Evolutionary conservation across 1,140 invertebrate species (phyloP).

Genomic region (Bombus vancouverensis): DNA sequence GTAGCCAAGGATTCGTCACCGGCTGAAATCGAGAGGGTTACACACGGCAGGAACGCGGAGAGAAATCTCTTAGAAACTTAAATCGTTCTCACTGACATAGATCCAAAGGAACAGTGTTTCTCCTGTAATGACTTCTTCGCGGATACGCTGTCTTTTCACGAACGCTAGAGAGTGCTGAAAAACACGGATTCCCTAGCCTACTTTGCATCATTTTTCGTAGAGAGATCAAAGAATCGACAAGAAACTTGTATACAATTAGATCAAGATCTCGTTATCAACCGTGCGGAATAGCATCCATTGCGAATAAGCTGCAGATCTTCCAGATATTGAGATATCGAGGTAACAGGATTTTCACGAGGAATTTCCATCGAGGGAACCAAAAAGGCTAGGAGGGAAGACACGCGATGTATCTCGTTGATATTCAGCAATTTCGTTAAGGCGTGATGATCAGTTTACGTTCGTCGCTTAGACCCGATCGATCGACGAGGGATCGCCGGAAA

Average conservation of each 20-base stretch:
- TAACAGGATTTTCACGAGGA: neutral
- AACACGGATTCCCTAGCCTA: neutral
- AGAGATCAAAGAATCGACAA: neutral
- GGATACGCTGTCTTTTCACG: neutral
- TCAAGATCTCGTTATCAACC: neutral
- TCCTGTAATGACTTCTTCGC: conserved; percentile 3
- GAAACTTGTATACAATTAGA: neutral
- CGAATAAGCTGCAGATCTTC: neutral
- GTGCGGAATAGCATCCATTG: neutral
- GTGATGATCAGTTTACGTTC: neutral
- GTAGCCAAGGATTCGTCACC: neutral
- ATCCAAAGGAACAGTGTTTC: conserved; percentile 39
- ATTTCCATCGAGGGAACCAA: neutral
- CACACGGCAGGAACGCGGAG: neutral
- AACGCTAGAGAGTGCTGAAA: neutral
- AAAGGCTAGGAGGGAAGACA: too few species aligned
- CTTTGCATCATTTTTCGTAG: neutral
- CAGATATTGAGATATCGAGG: neutral
- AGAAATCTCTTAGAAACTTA: conserved; percentile 50
- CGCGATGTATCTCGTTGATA: neutral
- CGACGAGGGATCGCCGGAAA: neutral
- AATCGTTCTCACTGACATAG: conserved; percentile 49
- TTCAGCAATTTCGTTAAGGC: neutral
- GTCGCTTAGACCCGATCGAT: neutral
- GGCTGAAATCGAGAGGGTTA: neutral